Conservation (phyloP, 2,888 invertebrate genomes). For the Griposia aprilina region DNA sequence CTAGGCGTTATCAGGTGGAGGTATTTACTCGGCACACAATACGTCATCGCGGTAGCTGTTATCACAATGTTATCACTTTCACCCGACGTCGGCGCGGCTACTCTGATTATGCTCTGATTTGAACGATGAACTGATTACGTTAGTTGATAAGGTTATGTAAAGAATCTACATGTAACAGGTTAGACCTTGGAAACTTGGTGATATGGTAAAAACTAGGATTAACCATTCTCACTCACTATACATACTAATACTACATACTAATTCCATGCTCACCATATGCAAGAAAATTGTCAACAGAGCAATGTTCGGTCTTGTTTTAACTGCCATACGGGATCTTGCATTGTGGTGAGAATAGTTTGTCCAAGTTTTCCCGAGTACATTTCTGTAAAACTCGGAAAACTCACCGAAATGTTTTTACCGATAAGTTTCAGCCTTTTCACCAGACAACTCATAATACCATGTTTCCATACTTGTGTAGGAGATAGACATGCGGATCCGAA, state of each 20-base stretch:
- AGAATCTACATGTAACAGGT: background rate
- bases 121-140: conserved; percentile 53
- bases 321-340: background rate
- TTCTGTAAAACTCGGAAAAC: background rate
- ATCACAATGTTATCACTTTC: conserved; percentile 75
- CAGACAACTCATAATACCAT: background rate
- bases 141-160: conserved; percentile 35
- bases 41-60: conserved; percentile 60
- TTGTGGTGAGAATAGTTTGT: background rate
- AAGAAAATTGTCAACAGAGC: background rate
- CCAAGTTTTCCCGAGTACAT: too few relatives aligned
- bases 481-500: background rate
- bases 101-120: conserved; percentile 47
- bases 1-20: conserved; percentile 51
- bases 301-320: background rate
- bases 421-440: background rate
- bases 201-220: background rate
- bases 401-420: background rate
- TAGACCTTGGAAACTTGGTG: background rate
- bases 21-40: conserved; percentile 31
- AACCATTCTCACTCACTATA: background rate
- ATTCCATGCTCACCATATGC: too few relatives aligned
- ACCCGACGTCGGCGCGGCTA: conserved; percentile 43
- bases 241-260: too few relatives aligned
- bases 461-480: background rate